Percentiles rank a stretch among this genome's conserved stretches.
Conservation (phyloP, 2,113 vertebrate genomes). For the Rattus norvegicus region GRCr8 NC_086021.1:103036501-103037000, state of each 20-base stretch:
- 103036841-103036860: constrained; percentile 72
- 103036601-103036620: neutral
- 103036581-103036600: neutral
- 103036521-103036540: neutral
- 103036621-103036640: neutral
- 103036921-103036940: constrained; percentile 67
- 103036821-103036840: neutral
- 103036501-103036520: neutral
- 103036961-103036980: constrained; percentile 32
- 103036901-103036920: constrained; percentile 70
- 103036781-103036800: constrained; percentile 30
- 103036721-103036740: neutral
- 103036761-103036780: neutral
- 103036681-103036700: neutral
- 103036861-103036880: constrained; percentile 75
- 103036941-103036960: constrained; percentile 59
- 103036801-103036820: constrained; percentile 31
- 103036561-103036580: neutral
- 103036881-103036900: constrained; percentile 77
- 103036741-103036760: neutral
- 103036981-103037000: constrained; percentile 53
- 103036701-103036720: neutral
- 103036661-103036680: neutral
- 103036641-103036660: neutral
- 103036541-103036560: neutral